Conservation (phyloP, 2,888 invertebrate genomes). For the Liodrosophila aerea region DNA sequence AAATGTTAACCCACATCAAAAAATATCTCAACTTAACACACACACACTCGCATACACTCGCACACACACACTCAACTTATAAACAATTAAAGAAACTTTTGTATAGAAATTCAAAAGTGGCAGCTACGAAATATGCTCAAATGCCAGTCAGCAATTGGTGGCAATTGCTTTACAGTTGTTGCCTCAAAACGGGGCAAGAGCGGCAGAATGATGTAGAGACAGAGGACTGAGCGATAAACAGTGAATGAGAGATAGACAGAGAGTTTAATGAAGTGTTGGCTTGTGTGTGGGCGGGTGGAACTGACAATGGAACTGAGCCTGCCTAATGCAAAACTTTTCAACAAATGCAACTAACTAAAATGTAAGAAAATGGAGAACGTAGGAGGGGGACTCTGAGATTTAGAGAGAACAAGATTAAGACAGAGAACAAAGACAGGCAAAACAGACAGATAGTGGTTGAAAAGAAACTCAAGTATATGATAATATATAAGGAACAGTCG, state of each 20-base stretch:
- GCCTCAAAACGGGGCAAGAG: conserved; percentile 11
- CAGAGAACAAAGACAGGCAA: too few species aligned
- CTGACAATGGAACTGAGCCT: too few species aligned
- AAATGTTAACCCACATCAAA: conserved; percentile 73
- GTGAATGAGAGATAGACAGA: not conserved
- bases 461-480: too few species aligned
- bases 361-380: too few species aligned
- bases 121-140: conserved; percentile 53
- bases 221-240: not conserved
- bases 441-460: too few species aligned
- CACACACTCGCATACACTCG: conserved; percentile 15
- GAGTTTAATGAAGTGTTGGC: too few species aligned
- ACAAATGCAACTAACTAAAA: conserved; percentile 7
- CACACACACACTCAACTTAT: conserved; percentile 40
- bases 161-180: conserved; percentile 45
- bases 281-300: too few species aligned
- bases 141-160: conserved; percentile 59
- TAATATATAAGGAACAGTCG: too few species aligned
- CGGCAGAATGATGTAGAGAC: not conserved
- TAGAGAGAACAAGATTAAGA: too few species aligned
- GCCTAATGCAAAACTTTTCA: not conserved
- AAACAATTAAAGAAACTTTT: conserved; percentile 68
- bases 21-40: conserved; percentile 48
- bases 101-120: conserved; percentile 61
- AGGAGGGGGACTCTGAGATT: too few species aligned